Conservation (phyloP, 53 echinoderm and acorn worm genomes). For the Luidia sarsii region DNA sequence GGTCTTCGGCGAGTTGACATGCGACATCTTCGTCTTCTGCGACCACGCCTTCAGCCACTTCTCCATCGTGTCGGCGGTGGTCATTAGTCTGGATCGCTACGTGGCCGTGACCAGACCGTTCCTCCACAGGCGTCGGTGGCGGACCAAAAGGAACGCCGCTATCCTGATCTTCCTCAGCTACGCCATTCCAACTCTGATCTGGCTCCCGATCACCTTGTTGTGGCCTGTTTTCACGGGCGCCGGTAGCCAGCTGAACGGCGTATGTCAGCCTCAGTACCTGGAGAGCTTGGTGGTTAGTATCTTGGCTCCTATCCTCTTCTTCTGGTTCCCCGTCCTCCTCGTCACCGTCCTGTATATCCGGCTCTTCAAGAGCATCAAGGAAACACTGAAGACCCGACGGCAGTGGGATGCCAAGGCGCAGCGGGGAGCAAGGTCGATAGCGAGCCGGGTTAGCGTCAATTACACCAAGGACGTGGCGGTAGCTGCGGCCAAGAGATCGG, state of each 20-base stretch:
- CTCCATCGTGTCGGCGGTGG: conserved; percentile 28
- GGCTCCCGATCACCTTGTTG: conserved; percentile 60
- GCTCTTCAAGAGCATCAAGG: conserved; percentile 3
- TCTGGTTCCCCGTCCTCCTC: conserved; percentile 67
- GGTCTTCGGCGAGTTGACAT: conserved; percentile 50
- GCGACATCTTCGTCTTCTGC: conserved; percentile 53
- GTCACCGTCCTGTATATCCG: conserved; percentile 41
- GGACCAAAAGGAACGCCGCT: conserved; percentile 50
- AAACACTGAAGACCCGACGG: not conserved
- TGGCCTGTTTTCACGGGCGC: conserved; percentile 59
- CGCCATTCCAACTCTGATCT: conserved; percentile 52
- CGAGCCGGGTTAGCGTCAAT: no score
- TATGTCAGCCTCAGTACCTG: conserved; percentile 64
- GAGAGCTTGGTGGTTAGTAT: conserved; percentile 54
- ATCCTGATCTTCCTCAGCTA: conserved; percentile 59
- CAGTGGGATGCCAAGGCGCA: not conserved
- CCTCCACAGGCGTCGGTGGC: conserved; percentile 51
- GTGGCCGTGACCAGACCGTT: conserved; percentile 58
- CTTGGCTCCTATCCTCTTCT: conserved; percentile 64
- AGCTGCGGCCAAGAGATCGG: no score
- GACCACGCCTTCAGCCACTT: conserved; percentile 61
- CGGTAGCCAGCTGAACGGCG: conserved; percentile 1
- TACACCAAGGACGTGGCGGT: no score
- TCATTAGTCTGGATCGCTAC: conserved; percentile 68
- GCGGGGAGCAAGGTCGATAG: not conserved